Evolutionary conservation across 1,140 invertebrate species (phyloP).

Genomic region (Neodiprion lecontei): DNA sequence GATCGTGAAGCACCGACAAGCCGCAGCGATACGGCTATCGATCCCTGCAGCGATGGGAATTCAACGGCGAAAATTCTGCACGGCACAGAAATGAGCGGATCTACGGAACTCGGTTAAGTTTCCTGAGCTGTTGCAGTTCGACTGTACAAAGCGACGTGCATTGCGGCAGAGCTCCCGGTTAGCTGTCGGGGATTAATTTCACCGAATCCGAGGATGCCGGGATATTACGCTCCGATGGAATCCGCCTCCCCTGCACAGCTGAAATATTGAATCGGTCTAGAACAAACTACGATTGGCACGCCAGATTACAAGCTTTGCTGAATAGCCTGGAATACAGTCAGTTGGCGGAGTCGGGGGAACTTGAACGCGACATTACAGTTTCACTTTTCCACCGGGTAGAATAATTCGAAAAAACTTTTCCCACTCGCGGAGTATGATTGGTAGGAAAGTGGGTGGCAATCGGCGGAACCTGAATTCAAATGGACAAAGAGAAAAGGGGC

Average conservation of each 20-base stretch:
- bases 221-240: not conserved
- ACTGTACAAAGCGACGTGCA: not conserved
- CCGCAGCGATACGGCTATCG: not conserved
- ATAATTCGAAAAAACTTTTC: too few relatives aligned
- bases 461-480: too few relatives aligned
- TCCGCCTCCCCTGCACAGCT: not conserved
- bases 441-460: too few relatives aligned
- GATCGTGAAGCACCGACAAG: not conserved
- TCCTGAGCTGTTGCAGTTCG: too few relatives aligned
- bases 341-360: not conserved
- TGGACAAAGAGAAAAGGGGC: too few relatives aligned
- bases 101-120: not conserved
- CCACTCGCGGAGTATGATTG: too few relatives aligned
- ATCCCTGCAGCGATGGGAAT: not conserved
- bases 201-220: not conserved
- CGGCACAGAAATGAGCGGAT: not conserved
- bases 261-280: not conserved
- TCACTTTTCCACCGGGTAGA: too few relatives aligned
- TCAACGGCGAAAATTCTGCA: not conserved
- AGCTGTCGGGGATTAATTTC: not conserved
- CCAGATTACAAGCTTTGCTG: constrained; percentile 1
- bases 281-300: constrained; percentile 5
- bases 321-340: constrained; percentile 2
- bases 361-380: not conserved
- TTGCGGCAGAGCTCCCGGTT: not conserved